phyloP scores from a whole-genome alignment of 2,113 vertebrate genomes.

The Tor tambroides region DNA sequence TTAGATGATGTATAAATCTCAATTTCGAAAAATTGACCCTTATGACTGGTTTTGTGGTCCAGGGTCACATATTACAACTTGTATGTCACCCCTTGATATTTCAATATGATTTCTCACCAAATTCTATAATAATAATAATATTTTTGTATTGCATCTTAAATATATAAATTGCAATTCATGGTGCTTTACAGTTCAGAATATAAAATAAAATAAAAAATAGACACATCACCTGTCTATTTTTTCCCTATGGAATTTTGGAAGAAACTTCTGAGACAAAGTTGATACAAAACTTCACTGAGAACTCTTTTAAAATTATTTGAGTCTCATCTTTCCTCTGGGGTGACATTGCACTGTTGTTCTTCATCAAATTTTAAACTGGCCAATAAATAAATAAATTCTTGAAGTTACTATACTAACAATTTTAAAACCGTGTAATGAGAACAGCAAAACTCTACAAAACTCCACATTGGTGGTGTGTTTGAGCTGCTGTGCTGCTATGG shows the following conservation, averaged over 20 bases:
- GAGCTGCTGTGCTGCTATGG: slow-evolving; percentile 18
- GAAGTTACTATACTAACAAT: not conserved
- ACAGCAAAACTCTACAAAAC: not conserved
- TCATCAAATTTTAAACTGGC: not conserved
- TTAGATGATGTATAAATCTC: no score
- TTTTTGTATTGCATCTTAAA: not conserved
- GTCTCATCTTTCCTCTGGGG: not conserved
- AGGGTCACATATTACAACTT: not conserved
- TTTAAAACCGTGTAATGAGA: not conserved
- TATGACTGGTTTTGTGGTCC: no score
- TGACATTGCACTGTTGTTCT: not conserved
- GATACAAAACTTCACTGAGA: not conserved
- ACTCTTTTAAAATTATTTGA: not conserved
- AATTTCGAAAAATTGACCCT: no score
- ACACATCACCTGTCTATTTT: not conserved
- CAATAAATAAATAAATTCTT: not conserved
- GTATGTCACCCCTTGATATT: not conserved
- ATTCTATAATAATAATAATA: not conserved
- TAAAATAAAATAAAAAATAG: not conserved
- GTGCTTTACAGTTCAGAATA: not conserved
- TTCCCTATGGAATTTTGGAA: not conserved
- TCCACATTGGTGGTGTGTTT: not conserved
- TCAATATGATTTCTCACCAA: not conserved
- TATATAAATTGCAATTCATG: not conserved
- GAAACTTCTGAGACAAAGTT: not conserved